These are phyloP conservation scores for Podargus strigoides DNA, from an alignment of 2,797 vertebrate species.

Conservation along the genomic window DNA sequence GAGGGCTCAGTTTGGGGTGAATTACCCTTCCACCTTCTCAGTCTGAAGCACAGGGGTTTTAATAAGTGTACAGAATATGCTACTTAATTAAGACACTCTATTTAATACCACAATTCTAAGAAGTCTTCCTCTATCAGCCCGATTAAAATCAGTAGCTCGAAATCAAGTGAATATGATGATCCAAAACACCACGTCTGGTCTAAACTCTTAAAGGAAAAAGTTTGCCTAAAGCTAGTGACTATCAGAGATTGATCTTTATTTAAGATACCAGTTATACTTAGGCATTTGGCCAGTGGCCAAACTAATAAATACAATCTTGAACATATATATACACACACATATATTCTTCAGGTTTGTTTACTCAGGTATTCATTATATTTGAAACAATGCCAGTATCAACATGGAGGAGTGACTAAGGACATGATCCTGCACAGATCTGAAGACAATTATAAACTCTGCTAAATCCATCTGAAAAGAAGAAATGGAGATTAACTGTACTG, in stretches of 20 bases:
- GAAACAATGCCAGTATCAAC: slow-evolving; percentile 1
- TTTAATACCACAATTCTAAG: neutral
- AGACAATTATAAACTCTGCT: neutral
- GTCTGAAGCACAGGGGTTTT: neutral
- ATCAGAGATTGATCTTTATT: neutral
- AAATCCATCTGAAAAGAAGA: slow-evolving; percentile 5
- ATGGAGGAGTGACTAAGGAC: neutral
- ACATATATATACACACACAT: neutral
- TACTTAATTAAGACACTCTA: neutral
- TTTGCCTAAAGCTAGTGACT: neutral
- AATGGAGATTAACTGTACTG: slow-evolving; percentile 2
- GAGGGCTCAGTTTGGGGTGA: neutral
- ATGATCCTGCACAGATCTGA: neutral
- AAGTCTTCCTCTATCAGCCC: neutral
- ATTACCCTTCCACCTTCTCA: neutral
- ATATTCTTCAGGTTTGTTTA: slow-evolving; percentile 1
- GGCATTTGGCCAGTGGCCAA: neutral
- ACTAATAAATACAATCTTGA: neutral
- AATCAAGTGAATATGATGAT: neutral
- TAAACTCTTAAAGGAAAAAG: neutral
- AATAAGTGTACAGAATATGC: neutral
- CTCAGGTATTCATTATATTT: neutral
- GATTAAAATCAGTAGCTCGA: neutral
- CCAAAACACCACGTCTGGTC: neutral
- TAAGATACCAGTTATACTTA: neutral